Percentiles rank a stretch among this genome's conserved stretches.
Conservation (phyloP, 2,797 vertebrate genomes). For the Xiphorhynchus erythropygius region DNA sequence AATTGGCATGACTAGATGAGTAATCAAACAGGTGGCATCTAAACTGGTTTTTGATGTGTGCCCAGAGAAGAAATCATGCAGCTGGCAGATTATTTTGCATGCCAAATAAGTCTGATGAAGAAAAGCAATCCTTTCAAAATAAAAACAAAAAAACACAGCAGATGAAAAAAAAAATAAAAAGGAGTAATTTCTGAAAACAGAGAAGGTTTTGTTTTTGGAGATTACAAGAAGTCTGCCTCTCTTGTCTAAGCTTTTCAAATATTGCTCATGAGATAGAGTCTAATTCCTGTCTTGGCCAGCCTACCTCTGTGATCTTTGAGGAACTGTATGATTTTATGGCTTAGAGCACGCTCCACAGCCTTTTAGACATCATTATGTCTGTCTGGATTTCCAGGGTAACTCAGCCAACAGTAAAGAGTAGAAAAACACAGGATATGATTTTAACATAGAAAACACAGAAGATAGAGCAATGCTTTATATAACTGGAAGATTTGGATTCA, state of each 20-base stretch:
- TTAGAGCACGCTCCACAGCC: background rate
- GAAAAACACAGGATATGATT: background rate
- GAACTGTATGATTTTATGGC: background rate
- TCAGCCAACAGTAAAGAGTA: background rate
- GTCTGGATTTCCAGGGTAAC: background rate
- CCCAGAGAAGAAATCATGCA: constrained; percentile 13
- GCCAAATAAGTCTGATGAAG: constrained; percentile 28
- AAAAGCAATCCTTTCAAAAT: background rate
- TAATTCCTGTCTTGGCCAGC: background rate
- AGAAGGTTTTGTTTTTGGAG: background rate
- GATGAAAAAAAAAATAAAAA: background rate
- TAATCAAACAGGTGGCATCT: constrained; percentile 55
- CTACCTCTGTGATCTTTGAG: background rate
- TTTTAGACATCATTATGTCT: background rate
- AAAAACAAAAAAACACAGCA: background rate
- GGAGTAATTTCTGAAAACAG: background rate
- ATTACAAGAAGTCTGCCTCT: background rate
- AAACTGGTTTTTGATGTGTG: background rate
- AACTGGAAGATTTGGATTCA: background rate
- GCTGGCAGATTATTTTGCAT: constrained; percentile 26
- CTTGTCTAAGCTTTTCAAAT: background rate
- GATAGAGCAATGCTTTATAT: background rate
- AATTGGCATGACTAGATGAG: background rate
- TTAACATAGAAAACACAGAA: background rate
- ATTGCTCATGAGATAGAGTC: background rate